Evolutionary conservation across 2,888 invertebrate genomes (phyloP).

Genomic region (Agonum fuliginosum): DNA sequence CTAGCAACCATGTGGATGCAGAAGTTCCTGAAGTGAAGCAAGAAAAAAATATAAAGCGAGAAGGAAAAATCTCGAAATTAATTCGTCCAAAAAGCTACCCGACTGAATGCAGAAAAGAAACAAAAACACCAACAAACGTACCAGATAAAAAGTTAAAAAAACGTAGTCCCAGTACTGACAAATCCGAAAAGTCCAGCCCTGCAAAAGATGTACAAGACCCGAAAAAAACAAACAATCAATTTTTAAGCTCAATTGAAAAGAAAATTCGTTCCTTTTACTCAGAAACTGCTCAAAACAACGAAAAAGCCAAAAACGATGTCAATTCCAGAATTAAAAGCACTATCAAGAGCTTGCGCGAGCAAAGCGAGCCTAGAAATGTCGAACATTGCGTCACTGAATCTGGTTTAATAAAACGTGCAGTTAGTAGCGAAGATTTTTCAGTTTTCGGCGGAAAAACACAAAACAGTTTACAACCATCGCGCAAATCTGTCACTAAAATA

Average conservation of each 20-base stretch:
- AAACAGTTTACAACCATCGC: conserved; percentile 75
- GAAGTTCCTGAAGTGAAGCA: conserved; percentile 15
- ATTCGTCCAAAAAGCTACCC: conserved; percentile 77
- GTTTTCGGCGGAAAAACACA: conserved; percentile 69
- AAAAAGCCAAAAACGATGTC: conserved; percentile 68
- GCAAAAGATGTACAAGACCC: conserved; percentile 62
- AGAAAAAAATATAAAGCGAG: conserved; percentile 66
- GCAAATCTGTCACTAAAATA: conserved; percentile 83
- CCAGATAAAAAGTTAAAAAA: conserved; percentile 28
- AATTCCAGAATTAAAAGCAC: conserved; percentile 75
- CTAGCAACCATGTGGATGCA: too few species aligned
- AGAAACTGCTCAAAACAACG: conserved; percentile 70
- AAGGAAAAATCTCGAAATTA: conserved; percentile 72
- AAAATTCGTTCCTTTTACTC: conserved; percentile 75
- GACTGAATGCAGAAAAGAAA: conserved; percentile 69
- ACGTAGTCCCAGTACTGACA: conserved; percentile 29
- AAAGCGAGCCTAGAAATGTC: conserved; percentile 78
- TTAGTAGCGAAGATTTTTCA: conserved; percentile 82
- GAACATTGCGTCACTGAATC: conserved; percentile 77
- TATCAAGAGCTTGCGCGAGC: conserved; percentile 79
- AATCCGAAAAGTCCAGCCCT: conserved; percentile 29
- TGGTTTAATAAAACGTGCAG: conserved; percentile 81
- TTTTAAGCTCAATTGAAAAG: conserved; percentile 86
- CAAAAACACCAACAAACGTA: background rate
- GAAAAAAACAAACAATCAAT: conserved; percentile 71